phyloP scores from a whole-genome alignment of 2,888 invertebrate species.

The Ormyrus thymus region DNA sequence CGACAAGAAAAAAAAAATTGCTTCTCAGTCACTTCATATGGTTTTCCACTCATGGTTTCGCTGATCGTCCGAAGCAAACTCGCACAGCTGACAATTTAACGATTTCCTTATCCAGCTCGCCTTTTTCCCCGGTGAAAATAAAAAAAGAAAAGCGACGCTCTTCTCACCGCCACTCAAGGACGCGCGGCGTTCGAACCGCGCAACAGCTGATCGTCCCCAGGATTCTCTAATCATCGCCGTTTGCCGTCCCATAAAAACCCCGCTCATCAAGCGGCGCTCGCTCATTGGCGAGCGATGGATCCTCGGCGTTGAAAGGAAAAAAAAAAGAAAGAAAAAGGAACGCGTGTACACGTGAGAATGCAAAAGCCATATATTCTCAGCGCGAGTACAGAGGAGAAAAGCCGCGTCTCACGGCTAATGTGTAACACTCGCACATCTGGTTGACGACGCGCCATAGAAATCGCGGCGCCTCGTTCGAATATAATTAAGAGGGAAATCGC shows the following conservation, averaged over 20 bases:
- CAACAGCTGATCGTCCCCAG: background rate
- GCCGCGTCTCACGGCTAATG: slow-evolving; percentile 25
- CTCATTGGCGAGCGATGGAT: background rate
- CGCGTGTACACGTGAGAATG: slow-evolving; percentile 29
- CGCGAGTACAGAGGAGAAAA: background rate
- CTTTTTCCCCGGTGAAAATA: too few species aligned
- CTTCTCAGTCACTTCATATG: too few species aligned
- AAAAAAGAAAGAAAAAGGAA: background rate
- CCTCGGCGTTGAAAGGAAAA: background rate
- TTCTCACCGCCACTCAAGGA: too few species aligned
- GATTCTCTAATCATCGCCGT: background rate
- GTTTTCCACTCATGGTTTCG: too few species aligned
- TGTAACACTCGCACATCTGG: slow-evolving; percentile 44
- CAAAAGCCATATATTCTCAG: slow-evolving; percentile 31
- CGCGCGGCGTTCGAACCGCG: too few species aligned
- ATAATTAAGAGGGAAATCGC: slow-evolving; percentile 54
- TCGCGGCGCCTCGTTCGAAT: slow-evolving; percentile 24
- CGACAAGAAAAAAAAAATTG: too few species aligned
- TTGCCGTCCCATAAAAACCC: slow-evolving; percentile 15
- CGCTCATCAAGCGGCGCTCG: background rate
- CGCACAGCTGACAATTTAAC: too few species aligned
- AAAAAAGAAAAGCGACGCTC: too few species aligned
- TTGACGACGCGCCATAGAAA: slow-evolving; percentile 43
- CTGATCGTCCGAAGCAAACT: too few species aligned
- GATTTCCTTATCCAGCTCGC: too few species aligned